Percentiles rank a stretch among this genome's conserved stretches.
These are phyloP conservation scores for Dasyurus viverrinus DNA, from an alignment of 2,113 vertebrate genomes.

Conservation along the genomic window DNA sequence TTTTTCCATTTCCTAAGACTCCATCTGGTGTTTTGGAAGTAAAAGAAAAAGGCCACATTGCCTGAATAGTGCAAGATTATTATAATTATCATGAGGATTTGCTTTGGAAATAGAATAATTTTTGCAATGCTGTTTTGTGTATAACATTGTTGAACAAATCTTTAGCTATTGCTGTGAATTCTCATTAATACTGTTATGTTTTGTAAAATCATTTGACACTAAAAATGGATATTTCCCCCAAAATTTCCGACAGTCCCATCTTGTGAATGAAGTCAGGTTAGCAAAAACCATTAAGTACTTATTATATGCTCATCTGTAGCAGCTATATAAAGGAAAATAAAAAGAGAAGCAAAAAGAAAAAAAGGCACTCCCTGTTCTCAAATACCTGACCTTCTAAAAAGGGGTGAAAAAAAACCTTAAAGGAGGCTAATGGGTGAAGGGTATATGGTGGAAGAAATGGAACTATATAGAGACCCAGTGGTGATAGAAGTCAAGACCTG, in stretches of 20 bases:
- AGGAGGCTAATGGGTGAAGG: not conserved
- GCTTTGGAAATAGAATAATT: not conserved
- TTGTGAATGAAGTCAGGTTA: not conserved
- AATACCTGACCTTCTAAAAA: not conserved
- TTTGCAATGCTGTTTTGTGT: not conserved
- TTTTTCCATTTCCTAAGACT: not conserved
- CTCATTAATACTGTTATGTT: not conserved
- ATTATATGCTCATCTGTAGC: not conserved
- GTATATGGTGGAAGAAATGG: not conserved
- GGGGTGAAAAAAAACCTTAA: not conserved
- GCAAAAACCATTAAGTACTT: not conserved
- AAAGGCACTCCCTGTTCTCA: not conserved
- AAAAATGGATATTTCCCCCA: not conserved
- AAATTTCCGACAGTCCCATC: not conserved
- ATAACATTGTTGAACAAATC: not conserved
- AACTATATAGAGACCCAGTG: not conserved
- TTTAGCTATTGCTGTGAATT: not conserved
- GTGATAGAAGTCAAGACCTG: not conserved
- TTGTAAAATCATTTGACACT: not conserved
- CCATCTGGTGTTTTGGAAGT: not conserved
- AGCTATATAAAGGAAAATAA: not conserved
- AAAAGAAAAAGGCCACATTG: not conserved
- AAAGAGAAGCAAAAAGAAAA: not conserved
- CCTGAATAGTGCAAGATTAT: not conserved
- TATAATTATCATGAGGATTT: not conserved